Conservation (phyloP, 2,797 vertebrate species). For the Chelon labrosus region DNA sequence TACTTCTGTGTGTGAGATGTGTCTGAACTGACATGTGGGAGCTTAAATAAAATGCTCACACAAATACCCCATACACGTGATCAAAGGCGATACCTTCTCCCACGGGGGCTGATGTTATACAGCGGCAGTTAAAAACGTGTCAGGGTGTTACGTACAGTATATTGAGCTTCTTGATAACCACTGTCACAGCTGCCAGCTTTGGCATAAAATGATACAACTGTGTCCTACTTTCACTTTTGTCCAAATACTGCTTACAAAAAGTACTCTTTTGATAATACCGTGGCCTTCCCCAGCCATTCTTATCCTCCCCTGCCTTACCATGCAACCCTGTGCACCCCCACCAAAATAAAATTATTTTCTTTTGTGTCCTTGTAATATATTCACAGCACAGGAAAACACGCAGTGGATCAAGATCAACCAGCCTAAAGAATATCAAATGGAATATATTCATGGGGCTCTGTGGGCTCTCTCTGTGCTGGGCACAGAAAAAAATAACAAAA, state of each 20-base stretch:
- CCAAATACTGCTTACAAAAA: slow-evolving; percentile 65
- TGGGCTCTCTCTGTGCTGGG: slow-evolving; percentile 50
- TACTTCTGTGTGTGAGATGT: slow-evolving; percentile 40
- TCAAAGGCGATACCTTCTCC: slow-evolving; percentile 30
- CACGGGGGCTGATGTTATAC: slow-evolving; percentile 33
- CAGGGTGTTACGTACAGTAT: not conserved
- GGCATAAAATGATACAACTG: slow-evolving; percentile 56
- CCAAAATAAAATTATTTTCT: slow-evolving; percentile 68
- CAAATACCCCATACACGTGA: slow-evolving; percentile 36
- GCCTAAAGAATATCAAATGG: slow-evolving; percentile 77
- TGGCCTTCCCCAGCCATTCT: slow-evolving; percentile 51
- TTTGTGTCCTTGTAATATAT: slow-evolving; percentile 77
- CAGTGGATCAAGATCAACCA: slow-evolving; percentile 73
- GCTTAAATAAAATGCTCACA: slow-evolving; percentile 60
- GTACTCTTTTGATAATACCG: slow-evolving; percentile 51
- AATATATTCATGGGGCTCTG: slow-evolving; percentile 76
- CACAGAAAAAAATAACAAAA: slow-evolving; percentile 29
- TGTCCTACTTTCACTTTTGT: slow-evolving; percentile 65
- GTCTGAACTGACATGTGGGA: slow-evolving; percentile 47
- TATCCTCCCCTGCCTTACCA: slow-evolving; percentile 36
- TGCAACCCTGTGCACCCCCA: slow-evolving; percentile 22
- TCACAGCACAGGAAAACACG: slow-evolving; percentile 75
- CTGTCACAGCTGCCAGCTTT: slow-evolving; percentile 53
- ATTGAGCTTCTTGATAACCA: slow-evolving; percentile 32
- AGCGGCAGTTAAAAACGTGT: slow-evolving; percentile 10